These are phyloP conservation scores for Limnothrissa miodon DNA, from an alignment of 2,113 vertebrate genomes.

Conservation along the genomic window DNA sequence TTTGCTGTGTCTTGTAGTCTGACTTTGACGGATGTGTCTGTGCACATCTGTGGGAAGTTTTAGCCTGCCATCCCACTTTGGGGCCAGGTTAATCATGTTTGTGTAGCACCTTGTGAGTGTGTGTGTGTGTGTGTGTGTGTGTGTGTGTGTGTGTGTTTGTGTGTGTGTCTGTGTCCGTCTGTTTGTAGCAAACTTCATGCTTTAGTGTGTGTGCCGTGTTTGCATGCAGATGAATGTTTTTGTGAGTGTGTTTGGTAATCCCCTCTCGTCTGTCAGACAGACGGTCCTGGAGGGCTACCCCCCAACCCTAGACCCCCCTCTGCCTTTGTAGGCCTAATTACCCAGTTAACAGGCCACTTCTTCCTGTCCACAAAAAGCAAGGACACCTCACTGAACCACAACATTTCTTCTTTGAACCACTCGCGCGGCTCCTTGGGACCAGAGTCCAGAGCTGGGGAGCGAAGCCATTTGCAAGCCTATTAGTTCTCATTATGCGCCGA, in stretches of 20 bases:
- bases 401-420: constrained; percentile 4
- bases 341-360: constrained; percentile 22
- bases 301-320: not conserved
- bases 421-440: not conserved
- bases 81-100: too few relatives aligned
- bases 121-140: not conserved
- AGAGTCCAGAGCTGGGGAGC: not conserved
- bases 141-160: not conserved
- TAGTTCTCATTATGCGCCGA: not conserved
- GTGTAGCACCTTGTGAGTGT: not conserved
- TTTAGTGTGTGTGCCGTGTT: not conserved
- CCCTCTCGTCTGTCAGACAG: not conserved
- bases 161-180: not conserved
- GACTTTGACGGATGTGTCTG: too few relatives aligned
- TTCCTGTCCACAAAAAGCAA: constrained; percentile 22
- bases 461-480: not conserved
- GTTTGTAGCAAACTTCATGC: not conserved
- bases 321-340: constrained; percentile 35
- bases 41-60: too few relatives aligned
- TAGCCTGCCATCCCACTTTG: too few relatives aligned
- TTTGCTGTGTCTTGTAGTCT: too few relatives aligned
- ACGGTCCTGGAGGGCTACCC: not conserved
- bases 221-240: not conserved
- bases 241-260: not conserved
- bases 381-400: not conserved